Base-by-base conservation (phyloP, 1,140 invertebrate species). In the Drosophila athabasca region DNA sequence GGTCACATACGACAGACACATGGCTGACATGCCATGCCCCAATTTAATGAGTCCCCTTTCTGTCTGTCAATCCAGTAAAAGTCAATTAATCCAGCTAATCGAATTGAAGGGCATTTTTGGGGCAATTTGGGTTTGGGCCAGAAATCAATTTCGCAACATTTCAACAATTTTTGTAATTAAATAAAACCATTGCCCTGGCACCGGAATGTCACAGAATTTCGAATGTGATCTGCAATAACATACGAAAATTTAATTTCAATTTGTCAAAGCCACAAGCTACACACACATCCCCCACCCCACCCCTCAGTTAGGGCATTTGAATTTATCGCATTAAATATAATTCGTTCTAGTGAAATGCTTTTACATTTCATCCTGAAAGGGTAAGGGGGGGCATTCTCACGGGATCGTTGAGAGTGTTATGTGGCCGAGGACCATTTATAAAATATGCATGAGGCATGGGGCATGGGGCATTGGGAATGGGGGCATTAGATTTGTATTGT, bases 311-410 rank as follows among this genome's bases (percentile, higher is more conserved):
- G 55, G 71, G 52, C 66, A 75, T 75, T 82, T 35, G 50, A 85
- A 82, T 87, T 85, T 88, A 87, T 85, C 57, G 87, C 78, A 68
- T 75, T 51, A 76, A 62, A 87, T 88, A 74, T 76, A 64, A 85
- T 70, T 79, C 69, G 58, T 76, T 79, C 41, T 41, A 76, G 73
- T 76, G 76, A 74, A 76, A 76, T 22, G 72, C 26, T 76, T 75
- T 75, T 59, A 45, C 62, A 76, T 74, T 64, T 58, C 45, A 55
- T 59, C 13, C 55, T 13, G 50, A 70, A 61, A 29, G 46, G 49
- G 44, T 11, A 41, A 58, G 57, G 31, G 50, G 62, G 50, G 19
- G 19, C 35, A 39, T 39, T 39, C 35, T 13, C 35, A 13, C 11
- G 35, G 35, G 35, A 39, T 13, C 35, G 35, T 39, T 39, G 35